Base-by-base conservation (phyloP, 2,113 vertebrate genomes). In the Cyprinodon variegatus region DNA sequence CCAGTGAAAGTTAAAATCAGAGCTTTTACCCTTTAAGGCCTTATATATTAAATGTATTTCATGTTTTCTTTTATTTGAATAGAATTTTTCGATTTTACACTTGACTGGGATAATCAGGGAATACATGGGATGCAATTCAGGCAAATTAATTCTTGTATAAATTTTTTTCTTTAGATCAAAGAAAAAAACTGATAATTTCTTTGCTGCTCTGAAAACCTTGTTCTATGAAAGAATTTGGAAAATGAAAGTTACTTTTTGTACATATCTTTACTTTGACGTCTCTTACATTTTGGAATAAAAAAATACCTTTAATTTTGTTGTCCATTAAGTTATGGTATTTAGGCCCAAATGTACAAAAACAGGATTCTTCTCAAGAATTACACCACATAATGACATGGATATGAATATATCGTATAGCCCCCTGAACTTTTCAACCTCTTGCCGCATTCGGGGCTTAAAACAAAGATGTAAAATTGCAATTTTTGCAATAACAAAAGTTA, bases 1-100 rank as follows among this genome's bases (percentile, higher is more conserved):
- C 67, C 72, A 77, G 17, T 94, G 73, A 87, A 64, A 14, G 6
- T 53, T 36, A 17, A 70, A 70, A 0, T 12, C 50, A 17, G 72
- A 68, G 39, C 17, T 17, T 48, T 53, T 15, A 68, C 38, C 13
- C 12, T 20, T 22, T n/a, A 20, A n/a, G 10, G 39, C 1, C 68
- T 9, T 67, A 53, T 62, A 11, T 7, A 45, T n/a, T n/a, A 10
- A 41, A 40, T 20, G 12, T 11, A 43, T 45, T 12, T 65, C 10
- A n/a, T 39, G 11, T 17, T 39, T 4, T 29, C 29, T 29, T 29
- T 13, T 10, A 71, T 76, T 36, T 17, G 12, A 0, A 9, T 17
- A 38, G 12, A 1, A 72, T 75, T 86, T 46, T 84, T 46, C 61
- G 5, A 69, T 70, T 61, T 6, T 63, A 46, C 15, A 36, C 63